A percentile compares a stretch with the other conserved stretches of the same genome.
Evolutionary conservation across 2,888 invertebrate genomes (phyloP).

Genomic region (Melipona beecheii): DNA sequence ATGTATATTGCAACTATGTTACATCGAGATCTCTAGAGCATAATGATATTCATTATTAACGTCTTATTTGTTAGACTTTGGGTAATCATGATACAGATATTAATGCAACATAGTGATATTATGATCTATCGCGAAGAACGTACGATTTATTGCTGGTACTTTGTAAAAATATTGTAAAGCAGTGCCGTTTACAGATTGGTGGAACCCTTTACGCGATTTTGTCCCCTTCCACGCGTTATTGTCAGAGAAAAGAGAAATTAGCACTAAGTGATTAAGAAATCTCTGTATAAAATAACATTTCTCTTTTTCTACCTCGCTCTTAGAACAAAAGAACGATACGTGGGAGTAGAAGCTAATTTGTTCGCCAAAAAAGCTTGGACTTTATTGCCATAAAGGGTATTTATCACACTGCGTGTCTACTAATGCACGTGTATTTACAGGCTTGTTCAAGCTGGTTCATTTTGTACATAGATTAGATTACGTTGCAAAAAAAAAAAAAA

Average conservation of each 20-base stretch:
- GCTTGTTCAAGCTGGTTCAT: conserved; percentile 73
- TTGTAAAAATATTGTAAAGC: conserved; percentile 40
- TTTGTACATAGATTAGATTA: conserved; percentile 78
- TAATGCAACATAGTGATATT: conserved; percentile 30
- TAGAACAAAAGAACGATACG: neutral
- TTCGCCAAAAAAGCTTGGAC: neutral
- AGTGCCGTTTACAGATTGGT: neutral
- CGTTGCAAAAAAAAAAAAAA: conserved; percentile 59
- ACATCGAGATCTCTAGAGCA: conserved; percentile 66
- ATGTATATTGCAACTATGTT: conserved; percentile 45
- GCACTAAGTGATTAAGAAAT: neutral
- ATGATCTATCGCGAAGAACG: conserved; percentile 25
- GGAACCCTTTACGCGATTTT: neutral
- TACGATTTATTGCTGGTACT: neutral
- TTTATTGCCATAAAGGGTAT: neutral
- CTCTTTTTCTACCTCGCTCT: conserved; percentile 4
- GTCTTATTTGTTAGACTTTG: conserved; percentile 31
- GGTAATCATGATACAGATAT: conserved; percentile 32
- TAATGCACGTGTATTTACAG: conserved; percentile 29
- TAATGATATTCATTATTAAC: conserved; percentile 62
- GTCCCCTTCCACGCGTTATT: neutral
- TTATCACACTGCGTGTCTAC: conserved; percentile 27
- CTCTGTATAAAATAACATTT: neutral
- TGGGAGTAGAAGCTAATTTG: neutral
- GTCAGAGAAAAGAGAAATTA: neutral